Base-by-base conservation (phyloP, 2,888 invertebrate species). In the Troglohyphantes excavatus region DNA sequence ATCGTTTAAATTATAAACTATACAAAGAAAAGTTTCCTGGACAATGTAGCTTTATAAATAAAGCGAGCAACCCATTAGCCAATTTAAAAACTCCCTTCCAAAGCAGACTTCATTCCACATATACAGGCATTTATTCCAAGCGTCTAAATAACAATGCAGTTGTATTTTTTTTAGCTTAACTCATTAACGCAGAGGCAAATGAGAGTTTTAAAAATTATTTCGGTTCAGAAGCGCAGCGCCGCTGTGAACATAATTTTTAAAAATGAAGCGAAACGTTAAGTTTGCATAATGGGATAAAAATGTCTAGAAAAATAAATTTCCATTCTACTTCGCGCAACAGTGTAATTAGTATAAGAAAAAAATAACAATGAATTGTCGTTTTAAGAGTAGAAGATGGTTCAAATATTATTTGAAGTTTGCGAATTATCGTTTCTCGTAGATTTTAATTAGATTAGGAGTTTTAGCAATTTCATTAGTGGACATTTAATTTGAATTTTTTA, bases 281-380 rank as follows among this genome's bases (percentile, higher is more conserved):
- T 65, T 65, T 26, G 26, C 65, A 1, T 65, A 23, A 65, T 26
- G 65, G 33, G 33, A 33, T n/a, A 33, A 33, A 33, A 33, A 21
- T 21, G 19, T 17, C 39, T 19, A 21, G 26, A 72, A 72, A 46
- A 39, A 46, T 73, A 26, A 53, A 73, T 73, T 73, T n/a, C 17
- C n/a, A 17, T 39, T 26, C 26, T 21, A 1, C 17, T 73, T 73
- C 17, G 3, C 26, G 43, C 72, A 27, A 26, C 72, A 73, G n/a
- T 46, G 72, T 17, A 73, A 73, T 73, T 73, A 73, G 9, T 17
- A 21, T 26, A 21, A 17, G 6, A 39, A 73, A 73, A 53, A 1
- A 46, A 53, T n/a, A 70, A 2, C n/a, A 9, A 33, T 33, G 17
- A 33, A 9, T 21, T 13, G 46, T 17, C 11, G 17, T 3, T 73